phyloP scores from a whole-genome alignment of 2,888 invertebrate species.

The Entomobrya multifasciata region DNA sequence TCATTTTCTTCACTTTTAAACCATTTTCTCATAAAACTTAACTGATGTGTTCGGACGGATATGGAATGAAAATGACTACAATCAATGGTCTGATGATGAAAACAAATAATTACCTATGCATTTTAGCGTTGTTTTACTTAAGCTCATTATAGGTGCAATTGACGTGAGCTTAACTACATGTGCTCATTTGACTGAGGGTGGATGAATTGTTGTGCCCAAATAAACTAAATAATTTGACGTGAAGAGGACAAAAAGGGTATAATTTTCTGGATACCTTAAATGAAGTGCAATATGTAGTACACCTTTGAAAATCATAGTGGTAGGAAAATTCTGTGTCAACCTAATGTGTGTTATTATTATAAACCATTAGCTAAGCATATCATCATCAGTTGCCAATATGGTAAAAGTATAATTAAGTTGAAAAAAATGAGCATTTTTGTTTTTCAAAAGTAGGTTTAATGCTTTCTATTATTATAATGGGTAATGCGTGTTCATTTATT shows the following conservation, averaged over 20 bases:
- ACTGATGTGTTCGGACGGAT: conserved; percentile 50
- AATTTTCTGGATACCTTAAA: conserved; percentile 27
- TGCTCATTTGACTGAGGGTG: background rate
- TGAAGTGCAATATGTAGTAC: background rate
- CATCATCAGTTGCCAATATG: too few species aligned
- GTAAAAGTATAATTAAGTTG: background rate
- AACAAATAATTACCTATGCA: conserved; percentile 68
- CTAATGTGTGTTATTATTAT: conserved; percentile 1
- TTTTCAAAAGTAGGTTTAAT: background rate
- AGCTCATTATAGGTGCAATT: too few species aligned
- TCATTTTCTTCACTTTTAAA: conserved; percentile 60
- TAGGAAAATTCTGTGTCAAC: background rate
- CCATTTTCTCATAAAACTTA: conserved; percentile 69
- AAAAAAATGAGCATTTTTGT: background rate
- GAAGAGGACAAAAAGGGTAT: conserved; percentile 1
- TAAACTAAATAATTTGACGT: conserved; percentile 32
- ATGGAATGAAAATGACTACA: conserved; percentile 73
- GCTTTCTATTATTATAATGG: too few species aligned
- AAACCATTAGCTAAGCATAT: background rate
- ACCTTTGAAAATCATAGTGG: background rate
- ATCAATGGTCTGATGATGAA: conserved; percentile 72
- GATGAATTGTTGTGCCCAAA: conserved; percentile 14
- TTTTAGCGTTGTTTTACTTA: background rate
- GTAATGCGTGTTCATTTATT: too few species aligned
- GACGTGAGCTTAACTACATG: conserved; percentile 24